Conservation (phyloP, 2,797 vertebrate species). For the Hylomyscus alleni region DNA sequence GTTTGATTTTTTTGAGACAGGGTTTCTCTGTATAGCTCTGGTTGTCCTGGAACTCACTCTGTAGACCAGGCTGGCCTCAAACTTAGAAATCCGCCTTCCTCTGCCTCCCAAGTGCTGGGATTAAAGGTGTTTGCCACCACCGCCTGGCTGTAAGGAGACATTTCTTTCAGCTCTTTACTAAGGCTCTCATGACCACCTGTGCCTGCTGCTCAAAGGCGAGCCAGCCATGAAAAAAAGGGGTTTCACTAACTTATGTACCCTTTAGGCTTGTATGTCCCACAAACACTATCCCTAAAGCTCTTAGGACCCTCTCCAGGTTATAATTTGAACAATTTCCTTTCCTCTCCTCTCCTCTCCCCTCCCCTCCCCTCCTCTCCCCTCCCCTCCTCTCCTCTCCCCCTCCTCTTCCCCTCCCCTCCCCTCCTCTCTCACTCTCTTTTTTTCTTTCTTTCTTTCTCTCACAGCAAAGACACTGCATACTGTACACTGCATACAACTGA, state of each 20-base stretch:
- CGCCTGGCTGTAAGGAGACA: too few relatives aligned
- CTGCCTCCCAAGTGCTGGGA: too few relatives aligned
- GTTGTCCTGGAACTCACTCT: too few relatives aligned
- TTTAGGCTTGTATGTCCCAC: too few relatives aligned
- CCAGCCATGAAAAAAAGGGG: neutral
- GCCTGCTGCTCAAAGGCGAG: neutral
- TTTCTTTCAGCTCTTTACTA: neutral
- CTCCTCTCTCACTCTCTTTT: neutral
- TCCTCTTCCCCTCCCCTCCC: too few relatives aligned
- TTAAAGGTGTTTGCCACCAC: too few relatives aligned
- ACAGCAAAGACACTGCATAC: neutral
- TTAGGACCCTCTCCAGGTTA: neutral
- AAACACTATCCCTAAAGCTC: neutral
- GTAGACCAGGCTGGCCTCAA: too few relatives aligned
- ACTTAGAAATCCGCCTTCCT: too few relatives aligned
- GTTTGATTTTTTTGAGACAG: too few relatives aligned
- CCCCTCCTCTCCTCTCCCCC: neutral
- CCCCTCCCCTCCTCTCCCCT: neutral
- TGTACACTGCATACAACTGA: neutral
- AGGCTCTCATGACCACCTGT: neutral
- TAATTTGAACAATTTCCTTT: neutral
- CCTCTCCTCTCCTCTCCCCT: neutral
- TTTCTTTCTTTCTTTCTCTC: accelerated
- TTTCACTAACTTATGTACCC: neutral
- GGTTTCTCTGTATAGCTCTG: too few relatives aligned